These are phyloP conservation scores for Schizaphis graminum DNA, from an alignment of 2,888 invertebrate genomes.

Conservation along the genomic window DNA sequence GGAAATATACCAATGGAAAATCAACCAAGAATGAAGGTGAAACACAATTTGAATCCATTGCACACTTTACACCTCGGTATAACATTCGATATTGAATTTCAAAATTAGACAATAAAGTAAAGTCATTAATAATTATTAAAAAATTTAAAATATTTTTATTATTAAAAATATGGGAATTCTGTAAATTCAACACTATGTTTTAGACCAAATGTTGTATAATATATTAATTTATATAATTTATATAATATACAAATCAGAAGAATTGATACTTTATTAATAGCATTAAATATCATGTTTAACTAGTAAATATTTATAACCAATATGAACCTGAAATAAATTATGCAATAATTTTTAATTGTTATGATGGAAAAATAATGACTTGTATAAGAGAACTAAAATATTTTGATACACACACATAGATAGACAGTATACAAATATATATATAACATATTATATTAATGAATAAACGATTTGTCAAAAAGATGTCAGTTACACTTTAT, in stretches of 20 bases:
- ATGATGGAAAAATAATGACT: not conserved
- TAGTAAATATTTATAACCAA: not conserved
- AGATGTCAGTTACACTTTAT: conserved; percentile 60
- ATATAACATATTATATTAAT: not conserved
- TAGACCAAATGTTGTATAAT: not conserved
- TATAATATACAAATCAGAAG: not conserved
- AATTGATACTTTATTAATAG: not conserved
- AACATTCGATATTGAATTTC: conserved; percentile 33
- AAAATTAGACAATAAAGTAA: not conserved
- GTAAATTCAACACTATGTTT: not conserved
- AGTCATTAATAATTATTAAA: not conserved
- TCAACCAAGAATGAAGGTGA: not conserved
- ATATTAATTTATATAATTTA: not conserved
- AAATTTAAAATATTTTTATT: not conserved
- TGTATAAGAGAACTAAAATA: not conserved
- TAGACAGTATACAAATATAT: not conserved
- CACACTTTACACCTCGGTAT: not conserved
- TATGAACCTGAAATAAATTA: not conserved
- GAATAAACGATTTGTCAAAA: conserved; percentile 49
- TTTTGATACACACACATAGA: not conserved
- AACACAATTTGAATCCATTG: not conserved
- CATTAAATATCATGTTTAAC: not conserved
- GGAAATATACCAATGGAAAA: not conserved
- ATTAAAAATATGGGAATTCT: not conserved
- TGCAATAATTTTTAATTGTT: not conserved